phyloP scores from a whole-genome alignment of 2,888 invertebrate species.

The Tuta absoluta region DNA sequence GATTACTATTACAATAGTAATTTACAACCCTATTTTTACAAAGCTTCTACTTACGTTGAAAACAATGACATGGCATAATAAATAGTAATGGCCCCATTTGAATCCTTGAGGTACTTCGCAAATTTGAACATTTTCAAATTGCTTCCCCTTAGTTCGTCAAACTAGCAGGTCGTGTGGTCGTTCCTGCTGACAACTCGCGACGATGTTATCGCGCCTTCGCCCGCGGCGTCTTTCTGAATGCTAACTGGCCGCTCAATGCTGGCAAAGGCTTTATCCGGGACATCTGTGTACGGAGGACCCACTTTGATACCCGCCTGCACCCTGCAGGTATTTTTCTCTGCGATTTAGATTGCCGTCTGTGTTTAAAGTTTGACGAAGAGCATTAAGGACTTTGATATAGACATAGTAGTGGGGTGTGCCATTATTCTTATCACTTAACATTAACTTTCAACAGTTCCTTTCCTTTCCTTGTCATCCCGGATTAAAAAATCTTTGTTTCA shows the following conservation, averaged over 20 bases:
- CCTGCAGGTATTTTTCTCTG: conserved; percentile 72
- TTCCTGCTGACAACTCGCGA: conserved; percentile 42
- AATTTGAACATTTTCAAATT: neutral
- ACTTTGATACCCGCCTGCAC: conserved; percentile 60
- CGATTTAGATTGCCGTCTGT: conserved; percentile 69
- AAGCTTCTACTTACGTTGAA: too few species aligned
- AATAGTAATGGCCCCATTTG: neutral
- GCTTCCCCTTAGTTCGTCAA: neutral
- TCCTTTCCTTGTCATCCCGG: too few species aligned
- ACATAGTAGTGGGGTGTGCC: neutral
- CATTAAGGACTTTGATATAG: neutral
- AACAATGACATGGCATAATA: too few species aligned
- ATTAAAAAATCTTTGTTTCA: too few species aligned
- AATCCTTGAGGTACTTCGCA: neutral
- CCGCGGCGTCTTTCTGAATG: conserved; percentile 78
- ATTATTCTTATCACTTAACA: neutral
- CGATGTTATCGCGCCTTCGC: conserved; percentile 73
- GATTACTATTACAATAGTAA: too few species aligned
- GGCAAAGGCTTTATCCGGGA: conserved; percentile 61
- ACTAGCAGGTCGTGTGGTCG: neutral
- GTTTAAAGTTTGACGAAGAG: conserved; percentile 48
- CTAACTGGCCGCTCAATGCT: conserved; percentile 71
- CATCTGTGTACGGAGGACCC: conserved; percentile 61
- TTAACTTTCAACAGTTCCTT: too few species aligned
- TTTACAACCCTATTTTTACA: too few species aligned